A percentile compares a stretch with the other conserved stretches of the same genome.
phyloP scores from a whole-genome alignment of 2,113 vertebrate genomes.

The Macaca mulatta region DNA sequence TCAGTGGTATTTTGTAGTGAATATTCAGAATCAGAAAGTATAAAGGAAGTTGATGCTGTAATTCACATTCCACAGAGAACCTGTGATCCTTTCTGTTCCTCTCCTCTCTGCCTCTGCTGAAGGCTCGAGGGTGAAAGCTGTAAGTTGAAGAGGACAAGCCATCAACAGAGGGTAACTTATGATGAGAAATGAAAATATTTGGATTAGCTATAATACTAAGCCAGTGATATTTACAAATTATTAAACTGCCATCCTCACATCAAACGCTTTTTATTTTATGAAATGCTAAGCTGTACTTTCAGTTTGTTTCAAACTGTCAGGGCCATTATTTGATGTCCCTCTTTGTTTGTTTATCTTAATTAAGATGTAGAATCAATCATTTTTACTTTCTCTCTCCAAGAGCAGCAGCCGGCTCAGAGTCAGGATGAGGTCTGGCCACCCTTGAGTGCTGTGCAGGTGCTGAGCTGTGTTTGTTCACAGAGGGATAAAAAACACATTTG shows the following conservation, averaged over 20 bases:
- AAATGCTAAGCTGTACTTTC: constrained; percentile 76
- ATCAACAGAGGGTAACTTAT: constrained; percentile 81
- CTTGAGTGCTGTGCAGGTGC: constrained; percentile 81
- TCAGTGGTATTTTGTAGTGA: constrained; percentile 35
- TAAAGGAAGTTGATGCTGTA: constrained; percentile 36
- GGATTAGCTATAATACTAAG: constrained; percentile 85
- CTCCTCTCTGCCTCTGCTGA: constrained; percentile 28
- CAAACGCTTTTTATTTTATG: constrained; percentile 80
- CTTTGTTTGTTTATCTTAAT: constrained; percentile 88
- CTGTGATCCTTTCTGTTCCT: constrained; percentile 43
- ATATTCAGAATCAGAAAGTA: constrained; percentile 17
- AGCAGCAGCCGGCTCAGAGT: constrained; percentile 64
- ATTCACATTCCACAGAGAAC: constrained; percentile 50
- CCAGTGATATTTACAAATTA: constrained; percentile 86
- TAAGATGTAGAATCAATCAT: constrained; percentile 86
- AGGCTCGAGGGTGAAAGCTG: constrained; percentile 75
- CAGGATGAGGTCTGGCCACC: constrained; percentile 55
- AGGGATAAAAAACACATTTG: constrained; percentile 82
- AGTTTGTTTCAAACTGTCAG: constrained; percentile 83
- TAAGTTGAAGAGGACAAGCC: constrained; percentile 84
- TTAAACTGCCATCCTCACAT: constrained; percentile 80
- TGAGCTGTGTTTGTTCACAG: constrained; percentile 39
- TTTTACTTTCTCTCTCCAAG: constrained; percentile 73
- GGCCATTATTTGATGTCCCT: constrained; percentile 86
- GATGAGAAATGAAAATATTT: constrained; percentile 90